Evolutionary conservation across 1,140 invertebrate species (phyloP), one percentile per base, ranked within the genome.

Genomic region (Penaeus indicus): DNA sequence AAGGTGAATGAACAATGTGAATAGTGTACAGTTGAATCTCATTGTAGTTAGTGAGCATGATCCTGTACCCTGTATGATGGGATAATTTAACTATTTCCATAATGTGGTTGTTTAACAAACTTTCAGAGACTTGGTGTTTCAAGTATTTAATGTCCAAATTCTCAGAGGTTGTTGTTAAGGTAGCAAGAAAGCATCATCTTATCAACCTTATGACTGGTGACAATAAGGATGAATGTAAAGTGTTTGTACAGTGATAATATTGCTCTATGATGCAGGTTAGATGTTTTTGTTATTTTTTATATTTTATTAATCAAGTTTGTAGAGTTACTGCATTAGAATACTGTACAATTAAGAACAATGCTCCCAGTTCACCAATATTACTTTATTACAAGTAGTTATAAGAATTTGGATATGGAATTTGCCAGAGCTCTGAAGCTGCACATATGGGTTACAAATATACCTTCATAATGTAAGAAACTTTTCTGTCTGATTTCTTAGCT

Each of bases 1-100:
- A 86, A 80, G 42, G 38, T 67, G 77, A 42, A 64, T 63, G 77
- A 86, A 86, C 77, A 86, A 67, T 86, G 85, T 86, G 85, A 86
- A 86, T 86, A 86, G 75, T 86, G 85, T 86, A 86, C 85, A 86
- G 85, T 54, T 86, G 85, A 86, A 86, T 86, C 85, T 86, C 85
- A 80, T 86, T 79, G 62, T 67, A 86, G 85, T 86, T 86, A 86
- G 85, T 86, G 85, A 86, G 77, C 81, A 80, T 62, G 67, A 80
- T 67, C 77, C 61, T 86, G 85, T 86, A 86, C 85, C 77, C 61
- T 86, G 85, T 86, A 86, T 78, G 81, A 63, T 86, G 85, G 85
- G 60, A 62, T 67, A 63, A 80, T 67, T 60, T 47, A 79, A 21
- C 60, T 80, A 61, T 86, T 84, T 84, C 61, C 83, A 22, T 72